Percentiles rank a stretch among this genome's conserved stretches.
Evolutionary conservation across 2,113 vertebrate species (phyloP).

Genomic region (Gallinago undulata): DNA sequence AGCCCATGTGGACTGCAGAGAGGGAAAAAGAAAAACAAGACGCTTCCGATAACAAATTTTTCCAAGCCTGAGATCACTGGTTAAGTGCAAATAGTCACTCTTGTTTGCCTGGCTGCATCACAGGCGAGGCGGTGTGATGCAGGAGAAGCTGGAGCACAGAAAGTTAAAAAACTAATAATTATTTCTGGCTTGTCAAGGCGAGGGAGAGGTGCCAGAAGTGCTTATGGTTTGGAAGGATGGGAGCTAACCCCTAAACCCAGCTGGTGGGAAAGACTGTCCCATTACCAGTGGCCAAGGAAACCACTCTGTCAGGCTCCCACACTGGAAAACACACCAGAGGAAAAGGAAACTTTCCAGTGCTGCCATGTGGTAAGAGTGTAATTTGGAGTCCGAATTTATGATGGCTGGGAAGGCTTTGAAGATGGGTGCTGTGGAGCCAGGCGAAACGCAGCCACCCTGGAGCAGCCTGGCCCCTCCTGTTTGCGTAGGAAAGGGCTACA

Average conservation of each 20-base stretch:
- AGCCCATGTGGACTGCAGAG: background rate
- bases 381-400: background rate
- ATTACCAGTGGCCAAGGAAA: background rate
- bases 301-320: background rate
- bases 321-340: conserved; percentile 8
- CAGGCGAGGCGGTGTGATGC: background rate
- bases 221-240: background rate
- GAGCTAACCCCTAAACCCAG: conserved; percentile 2
- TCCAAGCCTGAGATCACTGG: conserved; percentile 37
- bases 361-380: background rate
- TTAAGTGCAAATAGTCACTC: conserved; percentile 6
- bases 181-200: background rate
- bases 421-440: background rate
- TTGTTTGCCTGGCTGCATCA: background rate
- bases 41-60: background rate
- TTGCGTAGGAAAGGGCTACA: background rate
- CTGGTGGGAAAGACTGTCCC: conserved; percentile 1
- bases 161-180: background rate
- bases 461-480: background rate
- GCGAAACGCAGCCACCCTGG: background rate
- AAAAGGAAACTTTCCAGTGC: background rate
- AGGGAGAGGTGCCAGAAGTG: background rate
- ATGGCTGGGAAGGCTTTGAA: background rate
- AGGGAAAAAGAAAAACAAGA: conserved; percentile 24
- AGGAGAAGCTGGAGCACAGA: background rate